These are phyloP conservation scores for Caenorhabditis sp. DNA, from an alignment of 2,888 invertebrate species.

Conservation along the genomic window DNA sequence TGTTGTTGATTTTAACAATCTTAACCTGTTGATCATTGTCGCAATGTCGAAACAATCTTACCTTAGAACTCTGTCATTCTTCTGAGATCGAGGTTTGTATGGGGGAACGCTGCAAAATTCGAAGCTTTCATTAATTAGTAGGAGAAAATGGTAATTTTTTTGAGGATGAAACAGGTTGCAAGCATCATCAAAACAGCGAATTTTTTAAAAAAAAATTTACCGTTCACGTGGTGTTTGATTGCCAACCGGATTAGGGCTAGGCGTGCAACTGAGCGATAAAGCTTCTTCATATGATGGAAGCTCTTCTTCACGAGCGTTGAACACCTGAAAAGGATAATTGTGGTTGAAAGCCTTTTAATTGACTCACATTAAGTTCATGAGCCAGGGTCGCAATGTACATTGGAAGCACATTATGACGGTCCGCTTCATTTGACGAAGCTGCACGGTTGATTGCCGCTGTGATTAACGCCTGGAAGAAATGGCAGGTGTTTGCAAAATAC, in stretches of 20 bases:
- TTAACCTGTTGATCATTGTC: too few species aligned
- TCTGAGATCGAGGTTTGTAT: constrained; percentile 46
- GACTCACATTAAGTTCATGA: constrained; percentile 42
- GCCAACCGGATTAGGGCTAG: constrained; percentile 34
- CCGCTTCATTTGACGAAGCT: constrained; percentile 45
- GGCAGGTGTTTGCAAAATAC: not conserved
- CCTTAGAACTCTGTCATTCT: constrained; percentile 48
- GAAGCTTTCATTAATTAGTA: constrained; percentile 21
- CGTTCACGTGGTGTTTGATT: constrained; percentile 20
- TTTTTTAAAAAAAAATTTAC: constrained; percentile 9
- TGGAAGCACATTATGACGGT: constrained; percentile 48
- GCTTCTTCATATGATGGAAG: constrained; percentile 56
- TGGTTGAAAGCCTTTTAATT: not conserved
- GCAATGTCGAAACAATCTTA: too few species aligned
- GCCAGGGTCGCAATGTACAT: constrained; percentile 48
- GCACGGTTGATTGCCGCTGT: constrained; percentile 51
- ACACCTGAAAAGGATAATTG: constrained; percentile 21
- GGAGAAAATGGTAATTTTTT: constrained; percentile 14
- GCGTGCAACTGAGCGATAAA: constrained; percentile 46
- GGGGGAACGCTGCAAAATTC: constrained; percentile 40
- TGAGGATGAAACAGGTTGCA: not conserved
- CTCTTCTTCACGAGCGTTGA: constrained; percentile 37
- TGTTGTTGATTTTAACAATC: too few species aligned
- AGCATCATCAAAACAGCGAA: too few species aligned
- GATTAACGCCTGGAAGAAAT: constrained; percentile 39